Base-by-base conservation (phyloP, 1,140 invertebrate genomes). In the Drosophila serrata region DNA sequence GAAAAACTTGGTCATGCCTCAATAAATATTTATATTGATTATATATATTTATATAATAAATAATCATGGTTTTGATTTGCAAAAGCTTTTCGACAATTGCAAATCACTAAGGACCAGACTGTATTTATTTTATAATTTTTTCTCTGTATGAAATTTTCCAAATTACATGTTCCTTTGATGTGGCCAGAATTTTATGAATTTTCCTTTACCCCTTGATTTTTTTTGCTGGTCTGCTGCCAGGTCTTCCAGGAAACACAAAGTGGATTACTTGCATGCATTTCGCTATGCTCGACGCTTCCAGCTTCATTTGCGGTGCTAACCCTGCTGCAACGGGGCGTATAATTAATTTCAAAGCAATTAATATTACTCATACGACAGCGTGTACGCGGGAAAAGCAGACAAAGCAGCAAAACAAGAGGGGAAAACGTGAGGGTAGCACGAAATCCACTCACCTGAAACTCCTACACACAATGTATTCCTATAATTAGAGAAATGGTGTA, bases 311-410 rank as follows among this genome's bases (percentile, higher is more conserved):
- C 59, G 35, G 63, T 27, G 63, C 31, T 45, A 39, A 51, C 46
- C 48, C 51, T 64, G 51, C 40, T 82, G 70, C 82, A 88, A 70
- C 73, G 64, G 63, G 53, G 81, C 80, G 80, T 87, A 75, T 87
- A 78, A 88, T 87, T 87, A 88, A 81, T 87, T 84, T 84, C 73
- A 48, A 56, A 49, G 70, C 67, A 79, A 88, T 88, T 88, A 67
- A 80, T 80, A 88, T 87, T 75, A 62, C 84, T 70, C 68, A 88
- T 78, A 84, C 76, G 82, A 19, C 27, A 42, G 37, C 35, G 42
- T 62, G 77, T 61, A 75, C 53, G 45, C 8, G 22, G 45, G 9
- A 56, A 42, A 35, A 46, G 53, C 48, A 73, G 31, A 53, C 27
- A 24, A 42, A 59, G 15, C 17, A 33, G 29, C 49, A 75, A 82